These are phyloP conservation scores for Patella caerulea DNA, from an alignment of 2,888 invertebrate species.

Conservation along the genomic window DNA sequence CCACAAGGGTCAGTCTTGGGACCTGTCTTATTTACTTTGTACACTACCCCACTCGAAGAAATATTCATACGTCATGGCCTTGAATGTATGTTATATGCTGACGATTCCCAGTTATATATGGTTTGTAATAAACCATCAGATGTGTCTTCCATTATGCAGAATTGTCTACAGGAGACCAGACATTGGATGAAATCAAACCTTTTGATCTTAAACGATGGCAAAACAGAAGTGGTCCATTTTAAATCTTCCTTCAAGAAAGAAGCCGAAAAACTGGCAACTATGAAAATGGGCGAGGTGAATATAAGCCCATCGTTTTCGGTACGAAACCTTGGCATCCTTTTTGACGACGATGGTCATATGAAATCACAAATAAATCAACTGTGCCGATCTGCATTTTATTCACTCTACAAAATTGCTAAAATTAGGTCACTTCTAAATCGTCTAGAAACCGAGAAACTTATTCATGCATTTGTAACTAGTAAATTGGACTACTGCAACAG, in stretches of 20 bases:
- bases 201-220: slow-evolving; percentile 6
- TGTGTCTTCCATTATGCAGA: too few relatives aligned
- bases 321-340: neutral
- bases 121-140: too few relatives aligned
- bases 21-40: too few relatives aligned
- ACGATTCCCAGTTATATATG: too few relatives aligned
- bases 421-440: neutral
- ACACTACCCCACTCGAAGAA: too few relatives aligned
- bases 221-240: slow-evolving; percentile 4
- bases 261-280: neutral
- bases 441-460: neutral
- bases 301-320: neutral
- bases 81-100: too few relatives aligned
- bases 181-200: slow-evolving; percentile 8
- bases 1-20: too few relatives aligned
- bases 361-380: neutral
- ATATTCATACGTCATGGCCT: too few relatives aligned
- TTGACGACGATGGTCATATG: neutral
- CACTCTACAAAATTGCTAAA: neutral
- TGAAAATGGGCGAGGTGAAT: neutral
- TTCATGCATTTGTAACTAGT: neutral
- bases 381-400: neutral
- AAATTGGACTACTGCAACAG: neutral
- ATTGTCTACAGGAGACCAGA: neutral
- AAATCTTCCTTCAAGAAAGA: neutral